Base-by-base conservation (phyloP, 2,888 invertebrate species). In the Himalopsyche anomala region DNA sequence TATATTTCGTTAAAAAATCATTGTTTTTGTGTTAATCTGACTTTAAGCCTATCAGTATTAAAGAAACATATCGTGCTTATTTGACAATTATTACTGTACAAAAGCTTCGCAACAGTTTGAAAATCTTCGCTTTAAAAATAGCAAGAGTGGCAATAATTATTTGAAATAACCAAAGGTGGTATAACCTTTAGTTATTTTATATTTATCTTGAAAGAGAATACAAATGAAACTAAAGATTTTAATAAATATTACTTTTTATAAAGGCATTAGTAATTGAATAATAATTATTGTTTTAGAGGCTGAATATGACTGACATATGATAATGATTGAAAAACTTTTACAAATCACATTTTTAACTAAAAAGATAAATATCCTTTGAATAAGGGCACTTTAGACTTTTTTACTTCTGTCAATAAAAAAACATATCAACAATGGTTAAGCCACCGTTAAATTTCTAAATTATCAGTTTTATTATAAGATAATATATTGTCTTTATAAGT, bases 241-340 rank as follows among this genome's bases (percentile, higher is more conserved):
- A 51, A 51, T 51, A 51, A 51, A 51, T 51, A 51, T 51, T 51
- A 51, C 51, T 51, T 62, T 62, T 62, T 62, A 62, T 62, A 62
- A 62, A 62, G 62, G 62, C 62, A 62, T 62, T 62, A 62, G 62
- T 62, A 62, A 62, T 62, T 19, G 62, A 62, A 19, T 62, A 62
- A 62, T 62, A 28, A 62, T 62, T 62, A 28, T 19, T 62, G 62
- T 62, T n/a, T 62, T 62, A 62, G 62, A 62, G 62, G 62, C 62
- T 62, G 9, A 62, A 62, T 62, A 62, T 62, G 28, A 62, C 62
- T 19, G 62, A 62, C 19, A 19, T n/a, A 5, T 62, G n/a, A 62
- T 19, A 62, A 28, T 19, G 19, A 62, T 62, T 62, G 62, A 19
- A 15, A 62, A 28, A 19, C 9, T 5, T 17, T 4, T 56, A 56